These are phyloP conservation scores for Cryptoprocta ferox DNA, from an alignment of 2,797 vertebrate genomes.

Conservation along the genomic window DNA sequence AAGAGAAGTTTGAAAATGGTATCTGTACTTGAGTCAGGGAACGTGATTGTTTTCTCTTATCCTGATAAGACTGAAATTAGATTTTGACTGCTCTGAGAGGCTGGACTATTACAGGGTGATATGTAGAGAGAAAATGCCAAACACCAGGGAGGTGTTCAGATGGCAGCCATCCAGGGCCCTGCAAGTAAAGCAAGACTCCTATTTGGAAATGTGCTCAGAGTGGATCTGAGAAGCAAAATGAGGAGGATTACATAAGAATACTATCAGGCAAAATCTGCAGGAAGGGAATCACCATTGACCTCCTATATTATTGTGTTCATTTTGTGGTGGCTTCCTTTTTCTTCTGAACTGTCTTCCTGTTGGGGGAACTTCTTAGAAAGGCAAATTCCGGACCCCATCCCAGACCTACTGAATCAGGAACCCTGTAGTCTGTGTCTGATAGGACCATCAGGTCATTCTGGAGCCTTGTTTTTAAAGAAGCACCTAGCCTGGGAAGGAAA, in stretches of 20 bases:
- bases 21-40: background rate
- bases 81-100: background rate
- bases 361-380: background rate
- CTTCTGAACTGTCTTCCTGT: background rate
- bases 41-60: background rate
- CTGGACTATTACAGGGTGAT: background rate
- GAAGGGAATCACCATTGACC: background rate
- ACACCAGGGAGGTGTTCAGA: background rate
- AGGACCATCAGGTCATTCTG: background rate
- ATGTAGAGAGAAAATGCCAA: background rate
- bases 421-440: background rate
- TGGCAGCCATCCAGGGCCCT: background rate
- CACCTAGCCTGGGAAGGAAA: background rate
- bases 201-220: background rate
- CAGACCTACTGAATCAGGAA: background rate
- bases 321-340: background rate
- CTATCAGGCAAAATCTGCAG: background rate
- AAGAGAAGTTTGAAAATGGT: background rate
- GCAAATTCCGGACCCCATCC: background rate
- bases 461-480: background rate
- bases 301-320: background rate
- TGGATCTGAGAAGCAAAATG: background rate
- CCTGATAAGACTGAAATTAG: background rate
- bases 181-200: background rate
- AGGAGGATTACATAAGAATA: background rate